Base-by-base conservation (phyloP, 1,140 invertebrate species). In the Musca domestica region DNA sequence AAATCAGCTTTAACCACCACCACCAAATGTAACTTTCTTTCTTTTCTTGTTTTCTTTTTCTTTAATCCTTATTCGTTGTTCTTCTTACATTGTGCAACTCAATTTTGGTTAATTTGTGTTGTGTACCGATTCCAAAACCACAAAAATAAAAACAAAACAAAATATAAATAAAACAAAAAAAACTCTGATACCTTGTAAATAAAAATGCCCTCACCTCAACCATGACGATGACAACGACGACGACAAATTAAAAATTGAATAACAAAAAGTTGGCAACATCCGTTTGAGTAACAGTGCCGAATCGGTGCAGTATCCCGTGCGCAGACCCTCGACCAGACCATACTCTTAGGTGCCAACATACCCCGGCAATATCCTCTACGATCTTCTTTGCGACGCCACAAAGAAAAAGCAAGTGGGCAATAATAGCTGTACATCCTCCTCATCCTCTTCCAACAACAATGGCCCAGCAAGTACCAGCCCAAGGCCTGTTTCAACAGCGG, bases 271-370 rank as follows among this genome's bases (percentile, higher is more conserved):
- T 79, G 84, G 84, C 70, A 81, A 84, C 72, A 82, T 83, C 73
- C 87, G 88, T 71, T 78, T 90, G 71, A 90, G 88, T 71, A 85
- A 87, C 49, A 90, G 89, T 77, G 88, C 88, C 19, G 89, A 90
- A 76, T 89, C 88, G 15, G 85, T 90, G 52, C 86, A 87, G 71
- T 77, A 64, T 22, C 68, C 68, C 1, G 63, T 61, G 34, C 89
- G 89, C 72, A 84, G 87, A 71, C 85, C 85, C 64, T 86, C 88
- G 76, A 84, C 88, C 12, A 83, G 90, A 66, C 83, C 48, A 82
- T 89, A 65, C 74, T 80, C 56, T 74, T 77, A 61, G 64, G 65
- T 6, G 88, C 87, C 17, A 86, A 88, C 71, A 88, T 90, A 70
- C 90, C 90, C 74, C 87, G 88, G 2, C 85, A 87, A 25, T 84